Conservation (phyloP, 2,888 invertebrate genomes). For the Petrolisthes manimaculis region DNA sequence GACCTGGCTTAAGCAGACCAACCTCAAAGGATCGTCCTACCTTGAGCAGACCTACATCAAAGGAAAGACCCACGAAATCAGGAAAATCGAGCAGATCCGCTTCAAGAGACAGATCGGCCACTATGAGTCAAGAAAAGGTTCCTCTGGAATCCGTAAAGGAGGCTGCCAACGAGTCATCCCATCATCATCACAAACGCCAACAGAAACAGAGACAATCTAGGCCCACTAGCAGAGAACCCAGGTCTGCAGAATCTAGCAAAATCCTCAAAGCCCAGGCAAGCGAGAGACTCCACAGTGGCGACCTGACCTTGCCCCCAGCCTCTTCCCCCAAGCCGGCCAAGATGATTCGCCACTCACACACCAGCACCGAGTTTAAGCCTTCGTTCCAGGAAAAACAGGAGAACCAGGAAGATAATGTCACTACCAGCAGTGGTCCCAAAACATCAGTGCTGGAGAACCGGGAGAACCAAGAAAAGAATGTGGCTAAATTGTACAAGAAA, state of each 20-base stretch:
- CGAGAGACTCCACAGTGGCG: neutral
- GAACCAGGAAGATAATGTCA: slow-evolving; percentile 18
- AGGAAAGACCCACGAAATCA: slow-evolving; percentile 21
- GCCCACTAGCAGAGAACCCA: neutral
- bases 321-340: neutral
- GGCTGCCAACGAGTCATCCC: neutral
- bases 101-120: slow-evolving; percentile 21
- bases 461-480: slow-evolving; percentile 20
- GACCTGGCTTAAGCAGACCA: slow-evolving; percentile 4
- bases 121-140: neutral
- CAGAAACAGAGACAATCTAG: neutral
- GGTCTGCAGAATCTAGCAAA: neutral
- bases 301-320: neutral
- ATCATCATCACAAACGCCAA: too few relatives aligned
- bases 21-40: slow-evolving; percentile 19
- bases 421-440: neutral
- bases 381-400: neutral
- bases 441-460: neutral
- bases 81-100: neutral
- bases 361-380: neutral
- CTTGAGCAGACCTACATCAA: slow-evolving; percentile 27
- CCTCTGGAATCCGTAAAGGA: slow-evolving; percentile 26
- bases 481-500: slow-evolving; percentile 24
- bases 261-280: neutral
- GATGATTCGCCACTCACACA: neutral